phyloP scores from a whole-genome alignment of 2,888 invertebrate species.

The Acrobasis repandana region DNA sequence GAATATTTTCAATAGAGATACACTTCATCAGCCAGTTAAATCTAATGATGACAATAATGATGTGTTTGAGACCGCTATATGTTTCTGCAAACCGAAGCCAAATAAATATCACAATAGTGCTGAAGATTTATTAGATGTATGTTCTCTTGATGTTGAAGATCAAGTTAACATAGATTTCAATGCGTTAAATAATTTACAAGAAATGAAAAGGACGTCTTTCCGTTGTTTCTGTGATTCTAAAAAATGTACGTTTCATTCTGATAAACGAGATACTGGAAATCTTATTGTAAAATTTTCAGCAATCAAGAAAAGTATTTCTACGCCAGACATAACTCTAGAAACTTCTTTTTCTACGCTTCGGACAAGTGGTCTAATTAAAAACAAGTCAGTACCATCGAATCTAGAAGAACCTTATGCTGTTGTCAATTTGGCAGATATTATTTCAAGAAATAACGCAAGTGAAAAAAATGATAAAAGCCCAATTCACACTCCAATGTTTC shows the following conservation, averaged over 20 bases:
- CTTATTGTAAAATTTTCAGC: conserved; percentile 72
- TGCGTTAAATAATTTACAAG: conserved; percentile 51
- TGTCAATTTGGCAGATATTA: conserved; percentile 56
- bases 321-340: conserved; percentile 70
- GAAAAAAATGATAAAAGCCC: conserved; percentile 40
- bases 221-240: conserved; percentile 73
- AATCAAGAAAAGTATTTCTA: conserved; percentile 74
- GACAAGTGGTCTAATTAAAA: conserved; percentile 55
- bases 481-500: conserved; percentile 59
- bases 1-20: conserved; percentile 74
- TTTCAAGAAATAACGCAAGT: conserved; percentile 45
- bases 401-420: conserved; percentile 71
- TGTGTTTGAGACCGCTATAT: conserved; percentile 75
- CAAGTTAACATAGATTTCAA: conserved; percentile 61
- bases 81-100: conserved; percentile 71
- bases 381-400: conserved; percentile 63
- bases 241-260: conserved; percentile 63
- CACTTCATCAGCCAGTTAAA: conserved; percentile 61
- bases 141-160: conserved; percentile 48
- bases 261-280: conserved; percentile 56
- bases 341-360: conserved; percentile 55
- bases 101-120: conserved; percentile 72
- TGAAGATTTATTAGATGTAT: conserved; percentile 67
- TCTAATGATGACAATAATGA: conserved; percentile 62
- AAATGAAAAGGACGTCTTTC: conserved; percentile 64